Evolutionary conservation across 2,113 vertebrate species (phyloP).

Genomic region (Thalassarche chlororhynchos): DNA sequence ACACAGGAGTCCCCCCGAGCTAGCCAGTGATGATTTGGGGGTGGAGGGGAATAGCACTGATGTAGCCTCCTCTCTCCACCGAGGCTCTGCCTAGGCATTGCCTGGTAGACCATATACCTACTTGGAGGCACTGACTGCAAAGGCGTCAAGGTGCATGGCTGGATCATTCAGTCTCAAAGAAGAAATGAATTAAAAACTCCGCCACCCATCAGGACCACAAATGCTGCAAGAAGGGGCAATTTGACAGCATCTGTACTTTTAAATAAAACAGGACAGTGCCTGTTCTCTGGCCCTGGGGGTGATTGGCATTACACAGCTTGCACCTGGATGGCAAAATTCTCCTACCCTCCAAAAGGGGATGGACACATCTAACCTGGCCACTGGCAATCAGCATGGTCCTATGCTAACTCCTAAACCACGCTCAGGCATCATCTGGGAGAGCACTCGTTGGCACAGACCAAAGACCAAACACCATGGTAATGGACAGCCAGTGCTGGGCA

Average conservation of each 20-base stretch:
- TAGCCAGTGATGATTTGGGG: not conserved
- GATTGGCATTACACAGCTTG: not conserved
- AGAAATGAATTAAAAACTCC: not conserved
- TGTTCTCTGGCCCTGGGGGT: not conserved
- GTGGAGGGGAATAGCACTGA: not conserved
- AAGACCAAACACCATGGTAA: not conserved
- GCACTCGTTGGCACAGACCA: not conserved
- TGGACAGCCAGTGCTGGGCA: not conserved
- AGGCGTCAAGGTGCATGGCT: not conserved
- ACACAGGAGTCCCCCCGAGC: not conserved
- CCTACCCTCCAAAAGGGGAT: not conserved
- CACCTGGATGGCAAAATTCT: not conserved
- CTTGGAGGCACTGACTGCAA: not conserved
- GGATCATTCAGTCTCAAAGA: not conserved
- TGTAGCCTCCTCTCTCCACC: not conserved
- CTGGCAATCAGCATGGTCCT: not conserved
- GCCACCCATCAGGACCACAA: not conserved
- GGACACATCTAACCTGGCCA: not conserved
- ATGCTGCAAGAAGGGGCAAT: not conserved
- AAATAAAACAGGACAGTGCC: not conserved
- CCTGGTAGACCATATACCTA: not conserved
- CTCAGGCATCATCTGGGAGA: not conserved
- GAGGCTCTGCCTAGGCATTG: not conserved
- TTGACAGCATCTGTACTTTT: not conserved
- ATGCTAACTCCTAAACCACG: accelerated